phyloP scores from a whole-genome alignment of 2,113 vertebrate species.

The Perca flavescens region DNA sequence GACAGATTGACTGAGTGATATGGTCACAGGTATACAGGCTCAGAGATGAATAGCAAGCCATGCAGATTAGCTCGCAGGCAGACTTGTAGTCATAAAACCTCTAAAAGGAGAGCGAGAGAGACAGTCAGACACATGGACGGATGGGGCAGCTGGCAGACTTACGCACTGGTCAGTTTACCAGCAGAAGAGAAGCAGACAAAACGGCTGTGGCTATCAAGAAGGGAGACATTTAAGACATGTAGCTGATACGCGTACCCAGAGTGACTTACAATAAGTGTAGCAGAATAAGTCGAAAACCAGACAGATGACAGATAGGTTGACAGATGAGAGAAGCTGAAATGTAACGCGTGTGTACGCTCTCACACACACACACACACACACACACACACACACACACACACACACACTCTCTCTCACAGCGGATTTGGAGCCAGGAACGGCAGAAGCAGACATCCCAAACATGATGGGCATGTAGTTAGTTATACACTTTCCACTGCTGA shows the following conservation, averaged over 20 bases:
- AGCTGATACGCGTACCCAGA: constrained; percentile 17
- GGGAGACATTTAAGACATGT: constrained; percentile 51
- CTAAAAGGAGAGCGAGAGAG: constrained; percentile 15
- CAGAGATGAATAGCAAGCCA: constrained; percentile 6
- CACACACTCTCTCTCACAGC: neutral
- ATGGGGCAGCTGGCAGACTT: constrained; percentile 40
- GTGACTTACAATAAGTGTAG: constrained; percentile 26
- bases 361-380: neutral
- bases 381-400: neutral
- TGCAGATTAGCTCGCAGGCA: constrained; percentile 23
- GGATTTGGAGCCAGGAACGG: constrained; percentile 57
- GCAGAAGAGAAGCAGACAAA: constrained; percentile 37
- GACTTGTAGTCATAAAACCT: constrained; percentile 28
- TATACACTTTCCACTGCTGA: constrained; percentile 68
- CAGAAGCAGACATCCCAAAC: constrained; percentile 64
- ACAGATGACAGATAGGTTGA: constrained; percentile 52
- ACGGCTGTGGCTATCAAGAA: constrained; percentile 29
- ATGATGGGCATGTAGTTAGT: constrained; percentile 73
- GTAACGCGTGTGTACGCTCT: neutral
- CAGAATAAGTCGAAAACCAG: constrained; percentile 50
- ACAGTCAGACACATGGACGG: constrained; percentile 12
- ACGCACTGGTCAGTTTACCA: constrained; percentile 7
- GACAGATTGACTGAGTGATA: constrained; percentile 51
- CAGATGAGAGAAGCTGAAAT: constrained; percentile 49
- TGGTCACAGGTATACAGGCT: constrained; percentile 15